Conservation (phyloP, 2,113 vertebrate species). For the Ploceus nigricollis region DNA sequence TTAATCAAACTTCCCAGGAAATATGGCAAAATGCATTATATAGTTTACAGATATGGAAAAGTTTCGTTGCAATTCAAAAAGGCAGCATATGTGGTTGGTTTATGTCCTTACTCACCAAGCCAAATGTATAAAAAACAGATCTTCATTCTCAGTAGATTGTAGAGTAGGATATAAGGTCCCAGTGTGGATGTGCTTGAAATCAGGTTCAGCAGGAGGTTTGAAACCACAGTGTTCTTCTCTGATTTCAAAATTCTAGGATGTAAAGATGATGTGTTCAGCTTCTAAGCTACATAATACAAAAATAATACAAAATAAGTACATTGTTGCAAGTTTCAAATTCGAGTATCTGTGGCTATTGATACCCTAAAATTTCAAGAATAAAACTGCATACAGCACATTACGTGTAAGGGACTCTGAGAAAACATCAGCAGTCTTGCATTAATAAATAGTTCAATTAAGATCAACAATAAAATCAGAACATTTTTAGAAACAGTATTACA, state of each 20-base stretch:
- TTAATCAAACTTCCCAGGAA: not conserved
- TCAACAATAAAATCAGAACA: not conserved
- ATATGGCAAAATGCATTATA: not conserved
- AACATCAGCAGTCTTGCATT: not conserved
- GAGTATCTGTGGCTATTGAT: not conserved
- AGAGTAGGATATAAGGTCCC: not conserved
- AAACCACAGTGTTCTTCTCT: not conserved
- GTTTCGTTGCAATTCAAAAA: not conserved
- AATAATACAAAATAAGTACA: not conserved
- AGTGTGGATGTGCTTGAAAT: not conserved
- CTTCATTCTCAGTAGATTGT: not conserved
- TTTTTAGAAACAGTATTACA: not conserved
- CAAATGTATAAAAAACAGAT: not conserved
- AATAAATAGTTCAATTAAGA: not conserved
- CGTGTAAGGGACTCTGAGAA: not conserved
- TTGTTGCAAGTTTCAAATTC: not conserved
- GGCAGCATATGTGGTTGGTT: not conserved
- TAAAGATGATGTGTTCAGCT: not conserved
- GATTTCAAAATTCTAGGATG: not conserved
- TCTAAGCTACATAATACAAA: not conserved
- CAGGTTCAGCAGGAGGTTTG: not conserved
- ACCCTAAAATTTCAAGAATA: not conserved
- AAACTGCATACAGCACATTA: not conserved
- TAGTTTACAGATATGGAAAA: not conserved
- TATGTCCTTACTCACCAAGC: not conserved